Conservation (phyloP, 2,113 vertebrate species). For the Blennius ocellaris region DNA sequence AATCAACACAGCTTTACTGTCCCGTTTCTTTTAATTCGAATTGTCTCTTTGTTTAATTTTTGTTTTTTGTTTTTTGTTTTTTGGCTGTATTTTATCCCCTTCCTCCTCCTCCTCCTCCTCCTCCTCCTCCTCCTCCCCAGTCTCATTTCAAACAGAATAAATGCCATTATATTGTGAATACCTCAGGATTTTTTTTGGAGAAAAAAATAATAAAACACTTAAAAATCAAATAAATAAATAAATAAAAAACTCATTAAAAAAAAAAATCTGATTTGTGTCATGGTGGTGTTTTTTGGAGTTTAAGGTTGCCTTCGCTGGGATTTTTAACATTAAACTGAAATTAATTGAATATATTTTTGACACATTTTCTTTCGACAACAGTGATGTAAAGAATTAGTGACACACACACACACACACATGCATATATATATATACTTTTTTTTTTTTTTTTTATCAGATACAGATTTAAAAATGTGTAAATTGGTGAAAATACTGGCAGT, state of each 20-base stretch:
- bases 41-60: not conserved
- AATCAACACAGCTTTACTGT: constrained; percentile 68
- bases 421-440: too few species aligned
- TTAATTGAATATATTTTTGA: too few species aligned
- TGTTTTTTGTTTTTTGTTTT: constrained; percentile 22
- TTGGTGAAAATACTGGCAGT: too few species aligned
- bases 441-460: too few species aligned
- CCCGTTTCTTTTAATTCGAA: constrained; percentile 23
- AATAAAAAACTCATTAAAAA: constrained; percentile 77
- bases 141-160: constrained; percentile 82
- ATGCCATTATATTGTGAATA: constrained; percentile 90
- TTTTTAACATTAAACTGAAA: too few species aligned
- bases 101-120: constrained; percentile 23
- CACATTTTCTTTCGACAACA: too few species aligned
- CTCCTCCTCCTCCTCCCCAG: constrained; percentile 30
- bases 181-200: constrained; percentile 87
- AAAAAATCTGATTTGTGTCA: constrained; percentile 1
- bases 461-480: too few species aligned
- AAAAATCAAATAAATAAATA: constrained; percentile 84
- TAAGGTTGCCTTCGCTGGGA: too few species aligned
- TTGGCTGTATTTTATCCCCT: constrained; percentile 56
- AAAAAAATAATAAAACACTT: constrained; percentile 80
- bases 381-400: too few species aligned
- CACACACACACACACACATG: too few species aligned
- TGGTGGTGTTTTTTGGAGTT: not conserved